phyloP scores from a whole-genome alignment of 1,140 invertebrate species.

The Planococcus citri region DNA sequence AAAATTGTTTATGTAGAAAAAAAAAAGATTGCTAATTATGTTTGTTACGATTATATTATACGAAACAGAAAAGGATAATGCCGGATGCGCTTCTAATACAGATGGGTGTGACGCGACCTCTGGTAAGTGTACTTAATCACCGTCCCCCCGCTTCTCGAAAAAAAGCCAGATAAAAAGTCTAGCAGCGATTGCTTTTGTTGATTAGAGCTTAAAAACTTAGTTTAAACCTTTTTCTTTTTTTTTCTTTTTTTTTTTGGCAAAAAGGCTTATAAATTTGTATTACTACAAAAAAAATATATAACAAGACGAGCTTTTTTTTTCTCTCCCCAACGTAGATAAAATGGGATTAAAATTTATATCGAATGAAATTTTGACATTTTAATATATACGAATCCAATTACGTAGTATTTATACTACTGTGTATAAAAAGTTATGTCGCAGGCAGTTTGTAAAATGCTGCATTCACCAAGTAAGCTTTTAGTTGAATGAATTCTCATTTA shows the following conservation, averaged over 20 bases:
- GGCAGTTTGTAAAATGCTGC: too few species aligned
- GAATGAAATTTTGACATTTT: not conserved
- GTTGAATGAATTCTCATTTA: too few species aligned
- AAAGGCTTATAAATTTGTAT: not conserved
- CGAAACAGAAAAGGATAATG: slow-evolving; percentile 13
- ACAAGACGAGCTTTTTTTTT: not conserved
- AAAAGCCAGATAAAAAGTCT: not conserved
- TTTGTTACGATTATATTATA: not conserved
- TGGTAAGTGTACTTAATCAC: slow-evolving; percentile 14
- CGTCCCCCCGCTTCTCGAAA: not conserved
- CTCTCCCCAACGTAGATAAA: too few species aligned
- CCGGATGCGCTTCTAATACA: slow-evolving; percentile 11
- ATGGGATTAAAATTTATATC: too few species aligned
- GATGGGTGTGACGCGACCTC: slow-evolving; percentile 13
- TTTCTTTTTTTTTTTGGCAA: not conserved
- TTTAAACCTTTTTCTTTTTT: not conserved
- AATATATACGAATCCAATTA: not conserved
- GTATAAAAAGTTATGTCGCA: too few species aligned
- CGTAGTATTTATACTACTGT: too few species aligned
- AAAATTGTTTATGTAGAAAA: too few species aligned
- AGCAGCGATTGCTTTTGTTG: slow-evolving; percentile 6
- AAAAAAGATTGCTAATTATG: slow-evolving; percentile 10
- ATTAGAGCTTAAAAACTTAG: not conserved
- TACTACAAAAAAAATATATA: too few species aligned
- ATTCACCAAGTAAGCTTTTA: too few species aligned